These are phyloP conservation scores for Danio kyathit DNA, from an alignment of 2,797 vertebrate genomes.

Conservation along the genomic window DNA sequence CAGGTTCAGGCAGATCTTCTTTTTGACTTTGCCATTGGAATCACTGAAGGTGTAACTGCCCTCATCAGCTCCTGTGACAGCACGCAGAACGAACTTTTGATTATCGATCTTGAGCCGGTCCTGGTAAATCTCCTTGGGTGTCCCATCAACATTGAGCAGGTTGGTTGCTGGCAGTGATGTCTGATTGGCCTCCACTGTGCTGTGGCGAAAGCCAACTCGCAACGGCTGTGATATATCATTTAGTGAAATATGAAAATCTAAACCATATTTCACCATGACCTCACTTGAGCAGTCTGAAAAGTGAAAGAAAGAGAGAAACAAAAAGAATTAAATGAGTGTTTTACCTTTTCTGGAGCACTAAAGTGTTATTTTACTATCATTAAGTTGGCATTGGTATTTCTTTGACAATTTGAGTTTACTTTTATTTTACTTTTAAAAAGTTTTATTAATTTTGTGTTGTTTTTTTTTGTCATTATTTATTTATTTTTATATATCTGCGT, in stretches of 20 bases:
- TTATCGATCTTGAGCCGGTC: constrained; percentile 66
- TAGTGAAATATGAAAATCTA: constrained; percentile 68
- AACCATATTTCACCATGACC: constrained; percentile 73
- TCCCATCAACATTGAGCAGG: constrained; percentile 62
- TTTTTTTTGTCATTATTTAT: no score
- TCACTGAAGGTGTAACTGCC: constrained; percentile 80
- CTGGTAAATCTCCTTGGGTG: constrained; percentile 57
- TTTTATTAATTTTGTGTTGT: no score
- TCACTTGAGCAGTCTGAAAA: constrained; percentile 78
- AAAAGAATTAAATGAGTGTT: constrained; percentile 24
- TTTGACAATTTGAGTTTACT: no score
- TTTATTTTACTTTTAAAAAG: no score
- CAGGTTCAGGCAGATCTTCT: constrained; percentile 81
- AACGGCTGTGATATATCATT: constrained; percentile 58
- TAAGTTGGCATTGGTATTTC: no score
- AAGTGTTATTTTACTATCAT: no score
- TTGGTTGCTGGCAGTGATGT: constrained; percentile 71
- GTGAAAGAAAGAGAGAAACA: not conserved
- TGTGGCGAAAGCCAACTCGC: constrained; percentile 74
- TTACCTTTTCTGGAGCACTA: not conserved
- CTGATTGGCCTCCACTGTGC: constrained; percentile 74
- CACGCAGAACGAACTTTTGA: constrained; percentile 64
- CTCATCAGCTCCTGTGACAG: constrained; percentile 72
- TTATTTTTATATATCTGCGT: no score
- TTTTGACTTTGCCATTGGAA: constrained; percentile 58